Conservation (phyloP, 2,113 vertebrate species). For the Tyto alba region DNA sequence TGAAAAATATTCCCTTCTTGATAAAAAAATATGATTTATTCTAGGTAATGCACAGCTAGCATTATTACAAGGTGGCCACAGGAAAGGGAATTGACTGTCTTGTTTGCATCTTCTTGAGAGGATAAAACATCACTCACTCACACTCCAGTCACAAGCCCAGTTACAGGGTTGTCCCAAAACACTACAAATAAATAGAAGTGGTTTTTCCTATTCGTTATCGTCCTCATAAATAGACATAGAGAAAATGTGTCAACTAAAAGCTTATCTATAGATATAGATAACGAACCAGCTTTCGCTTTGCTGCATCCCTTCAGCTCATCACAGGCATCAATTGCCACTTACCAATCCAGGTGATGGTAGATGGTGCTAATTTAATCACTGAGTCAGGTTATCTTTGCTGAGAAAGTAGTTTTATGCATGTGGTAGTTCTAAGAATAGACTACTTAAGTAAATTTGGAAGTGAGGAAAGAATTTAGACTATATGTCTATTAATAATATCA, state of each 20-base stretch:
- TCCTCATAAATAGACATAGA: background rate
- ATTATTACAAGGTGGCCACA: background rate
- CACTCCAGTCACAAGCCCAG: fast-evolving
- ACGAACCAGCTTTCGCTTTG: background rate
- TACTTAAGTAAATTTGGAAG: background rate
- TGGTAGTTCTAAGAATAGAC: background rate
- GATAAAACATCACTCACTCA: background rate
- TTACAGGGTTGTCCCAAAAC: background rate
- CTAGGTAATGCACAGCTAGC: background rate
- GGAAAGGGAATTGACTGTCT: background rate
- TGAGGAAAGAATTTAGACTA: background rate
- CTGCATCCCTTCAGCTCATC: background rate
- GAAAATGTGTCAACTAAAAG: background rate
- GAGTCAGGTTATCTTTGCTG: background rate
- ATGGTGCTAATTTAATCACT: background rate
- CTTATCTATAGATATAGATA: background rate
- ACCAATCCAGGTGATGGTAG: background rate
- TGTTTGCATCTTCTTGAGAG: background rate
- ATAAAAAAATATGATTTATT: background rate
- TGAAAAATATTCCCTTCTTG: background rate
- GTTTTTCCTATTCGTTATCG: background rate
- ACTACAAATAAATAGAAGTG: background rate
- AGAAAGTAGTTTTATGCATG: background rate
- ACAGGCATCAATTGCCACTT: too few relatives aligned
- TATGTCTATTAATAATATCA: background rate